These are phyloP conservation scores for Lasioglossum vierecki DNA, from an alignment of 2,888 invertebrate species.

Conservation along the genomic window DNA sequence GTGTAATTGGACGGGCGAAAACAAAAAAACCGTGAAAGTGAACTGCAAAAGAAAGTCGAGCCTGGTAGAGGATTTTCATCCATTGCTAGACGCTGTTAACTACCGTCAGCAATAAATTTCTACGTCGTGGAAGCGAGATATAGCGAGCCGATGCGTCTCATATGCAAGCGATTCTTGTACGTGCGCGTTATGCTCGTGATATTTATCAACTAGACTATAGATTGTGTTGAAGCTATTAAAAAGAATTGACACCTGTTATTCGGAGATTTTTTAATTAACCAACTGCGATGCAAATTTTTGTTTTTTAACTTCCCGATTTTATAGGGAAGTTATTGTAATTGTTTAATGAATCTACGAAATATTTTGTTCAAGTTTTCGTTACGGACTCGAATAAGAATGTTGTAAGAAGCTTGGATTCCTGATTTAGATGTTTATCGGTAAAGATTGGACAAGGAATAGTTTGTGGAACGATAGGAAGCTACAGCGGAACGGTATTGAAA, in stretches of 20 bases:
- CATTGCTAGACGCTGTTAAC: background rate
- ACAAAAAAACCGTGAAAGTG: background rate
- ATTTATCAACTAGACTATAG: background rate
- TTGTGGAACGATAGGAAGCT: background rate
- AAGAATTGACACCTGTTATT: too few relatives aligned
- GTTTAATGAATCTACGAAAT: too few relatives aligned
- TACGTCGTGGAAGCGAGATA: background rate
- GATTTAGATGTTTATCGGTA: background rate
- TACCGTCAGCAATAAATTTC: background rate
- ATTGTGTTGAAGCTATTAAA: too few relatives aligned
- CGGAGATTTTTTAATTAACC: too few relatives aligned
- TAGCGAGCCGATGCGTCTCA: background rate
- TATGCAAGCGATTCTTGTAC: background rate
- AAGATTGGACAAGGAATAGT: background rate
- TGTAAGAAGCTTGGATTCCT: background rate
- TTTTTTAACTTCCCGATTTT: too few relatives aligned
- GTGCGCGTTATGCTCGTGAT: background rate
- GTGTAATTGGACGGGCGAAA: background rate
- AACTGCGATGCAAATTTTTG: too few relatives aligned
- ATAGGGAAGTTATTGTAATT: too few relatives aligned
- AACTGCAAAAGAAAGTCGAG: background rate
- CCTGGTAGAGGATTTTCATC: background rate
- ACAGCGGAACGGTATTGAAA: background rate
- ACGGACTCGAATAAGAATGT: too few relatives aligned
- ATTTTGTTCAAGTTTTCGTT: too few relatives aligned